Evolutionary conservation across 2,888 invertebrate species (phyloP), one percentile per base, ranked within the genome.

Genomic region (Sphaeridia pumilis): DNA sequence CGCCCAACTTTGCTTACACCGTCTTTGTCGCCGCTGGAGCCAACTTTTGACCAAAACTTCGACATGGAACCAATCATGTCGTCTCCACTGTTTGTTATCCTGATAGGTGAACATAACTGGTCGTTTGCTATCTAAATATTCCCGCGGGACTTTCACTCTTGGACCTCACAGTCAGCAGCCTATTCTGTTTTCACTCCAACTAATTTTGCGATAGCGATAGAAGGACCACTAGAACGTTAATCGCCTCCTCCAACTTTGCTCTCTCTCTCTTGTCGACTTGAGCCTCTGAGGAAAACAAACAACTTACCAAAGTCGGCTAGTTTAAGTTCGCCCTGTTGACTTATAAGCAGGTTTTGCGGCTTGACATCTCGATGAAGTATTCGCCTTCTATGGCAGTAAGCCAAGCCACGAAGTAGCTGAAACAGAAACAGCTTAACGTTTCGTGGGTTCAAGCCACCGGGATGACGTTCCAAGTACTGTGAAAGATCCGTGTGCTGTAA

Each of bases 361-460:
- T 98, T 98, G 64, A 98, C 87, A 75, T 98, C 97, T 70, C 86
- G 76, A 75, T 98, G 97, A 67, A 98, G 78, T 64, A 98, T 95
- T 71, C 92, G 81, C 71, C 94, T 82, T 69, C 86, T 81, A 75
- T 98, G 98, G 75, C 97, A 97, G 74, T 92, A 98, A 47, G 87
- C 83, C 65, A 98, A 78, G 44, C 97, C 98, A 65, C 98, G 81
- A 60, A 98, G 77, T 66, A 98, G 77, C 78, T 98, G 98, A 77
- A 92, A 98, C 73, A 97, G 83, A 75, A 93, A 93, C 69, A 95
- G 78, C 71, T 89, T 82, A 64, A 92, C 92, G 75, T 95, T 97
- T 72, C 86, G 84, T 63, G 88, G 85, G 72, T 90, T 87, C 67
- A 98, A 77, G 34, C 97, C 97, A 55, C 89, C 89, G 22, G 87